Evolutionary conservation across 2,888 invertebrate genomes (phyloP).

Genomic region (Ectropis crepuscularia): DNA sequence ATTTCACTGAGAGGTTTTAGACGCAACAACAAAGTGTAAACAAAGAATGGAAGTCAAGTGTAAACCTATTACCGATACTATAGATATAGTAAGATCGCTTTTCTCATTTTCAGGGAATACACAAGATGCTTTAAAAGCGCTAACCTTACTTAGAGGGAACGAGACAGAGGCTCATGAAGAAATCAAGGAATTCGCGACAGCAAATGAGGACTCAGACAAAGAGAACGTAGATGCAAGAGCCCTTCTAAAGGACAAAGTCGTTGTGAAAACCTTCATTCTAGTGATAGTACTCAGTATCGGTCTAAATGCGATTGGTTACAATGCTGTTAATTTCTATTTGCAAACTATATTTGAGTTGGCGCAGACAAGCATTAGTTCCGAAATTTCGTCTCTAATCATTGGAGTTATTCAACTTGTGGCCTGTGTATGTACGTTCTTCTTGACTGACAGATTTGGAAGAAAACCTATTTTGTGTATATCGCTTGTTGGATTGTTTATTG

Average conservation of each 20-base stretch:
- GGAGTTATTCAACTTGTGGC: conserved; percentile 54
- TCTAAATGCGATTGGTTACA: conserved; percentile 49
- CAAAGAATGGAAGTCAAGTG: no score
- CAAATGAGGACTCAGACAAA: conserved; percentile 1
- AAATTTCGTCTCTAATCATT: conserved; percentile 54
- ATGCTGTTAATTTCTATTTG: conserved; percentile 53
- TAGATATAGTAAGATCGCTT: neutral
- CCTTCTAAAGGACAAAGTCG: conserved; percentile 44
- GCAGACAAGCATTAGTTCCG: conserved; percentile 51
- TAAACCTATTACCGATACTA: no score
- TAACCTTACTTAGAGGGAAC: conserved; percentile 45
- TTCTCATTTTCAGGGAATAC: conserved; percentile 22
- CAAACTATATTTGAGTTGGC: conserved; percentile 57
- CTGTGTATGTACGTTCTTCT: conserved; percentile 45
- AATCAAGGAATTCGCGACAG: conserved; percentile 42
- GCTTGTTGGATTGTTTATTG: conserved; percentile 49
- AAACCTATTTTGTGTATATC: conserved; percentile 49
- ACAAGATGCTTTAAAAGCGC: conserved; percentile 37
- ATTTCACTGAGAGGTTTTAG: no score
- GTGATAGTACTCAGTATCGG: conserved; percentile 44
- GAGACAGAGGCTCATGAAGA: conserved; percentile 44
- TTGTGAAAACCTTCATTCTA: conserved; percentile 48
- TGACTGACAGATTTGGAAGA: conserved; percentile 52
- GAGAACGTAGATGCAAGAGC: conserved; percentile 11
- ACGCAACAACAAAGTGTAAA: no score